Evolutionary conservation across 2,888 invertebrate genomes (phyloP).

Genomic region (Tachina fera): DNA sequence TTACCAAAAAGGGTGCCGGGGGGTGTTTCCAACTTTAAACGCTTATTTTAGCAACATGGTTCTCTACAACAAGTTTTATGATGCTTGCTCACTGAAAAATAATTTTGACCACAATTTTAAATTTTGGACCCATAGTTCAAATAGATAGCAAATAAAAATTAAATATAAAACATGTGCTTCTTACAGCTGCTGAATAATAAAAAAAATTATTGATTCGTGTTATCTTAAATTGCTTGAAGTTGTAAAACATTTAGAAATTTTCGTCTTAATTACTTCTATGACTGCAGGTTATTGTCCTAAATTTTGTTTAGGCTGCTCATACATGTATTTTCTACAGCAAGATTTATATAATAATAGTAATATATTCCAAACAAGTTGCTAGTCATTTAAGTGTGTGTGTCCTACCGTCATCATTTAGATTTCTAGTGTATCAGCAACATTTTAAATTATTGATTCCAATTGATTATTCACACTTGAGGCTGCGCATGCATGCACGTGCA

Average conservation of each 20-base stretch:
- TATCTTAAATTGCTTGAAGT: no score
- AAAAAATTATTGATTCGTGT: no score
- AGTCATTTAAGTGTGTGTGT: background rate
- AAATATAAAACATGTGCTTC: no score
- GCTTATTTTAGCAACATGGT: no score
- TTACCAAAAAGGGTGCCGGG: no score
- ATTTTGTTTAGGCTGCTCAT: background rate
- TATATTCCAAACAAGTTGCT: background rate
- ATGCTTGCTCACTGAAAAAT: no score
- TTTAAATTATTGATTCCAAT: constrained; percentile 47
- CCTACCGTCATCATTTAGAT: background rate
- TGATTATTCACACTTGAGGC: constrained; percentile 36
- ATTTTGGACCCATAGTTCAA: no score
- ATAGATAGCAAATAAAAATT: no score
- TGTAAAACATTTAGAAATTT: background rate
- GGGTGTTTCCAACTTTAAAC: no score
- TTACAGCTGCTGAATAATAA: no score
- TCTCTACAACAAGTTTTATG: no score
- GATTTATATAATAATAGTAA: background rate
- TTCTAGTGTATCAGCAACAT: background rate
- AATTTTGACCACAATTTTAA: no score
- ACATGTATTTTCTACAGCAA: background rate
- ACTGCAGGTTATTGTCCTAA: background rate
- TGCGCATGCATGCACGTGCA: background rate
- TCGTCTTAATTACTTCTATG: background rate